Base-by-base conservation (phyloP, 2,797 vertebrate genomes). In the Enteromius trimaculatus region DNA sequence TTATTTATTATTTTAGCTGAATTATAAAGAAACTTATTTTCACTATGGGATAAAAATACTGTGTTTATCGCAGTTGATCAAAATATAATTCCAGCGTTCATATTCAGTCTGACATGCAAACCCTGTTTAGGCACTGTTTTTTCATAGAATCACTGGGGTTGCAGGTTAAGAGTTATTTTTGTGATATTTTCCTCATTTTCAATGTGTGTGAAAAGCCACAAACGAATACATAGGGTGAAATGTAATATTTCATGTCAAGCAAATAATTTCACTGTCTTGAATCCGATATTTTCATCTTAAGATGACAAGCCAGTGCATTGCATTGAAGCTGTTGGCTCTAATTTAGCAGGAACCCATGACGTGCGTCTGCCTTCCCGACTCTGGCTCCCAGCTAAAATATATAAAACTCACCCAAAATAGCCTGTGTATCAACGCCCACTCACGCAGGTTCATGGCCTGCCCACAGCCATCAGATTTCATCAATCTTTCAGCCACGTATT, bases 401-500 rank as follows among this genome's bases (percentile, higher is more conserved):
- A 90, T 76, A 29, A 80, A 90, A 91, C 88, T 86, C 86, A 90
- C 88, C 89, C 87, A 91, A 95, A 93, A 94, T 93, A 94, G 91
- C 87, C 60, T 81, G 84, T 86, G 84, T 88, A 92, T 92, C 87
- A 92, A 89, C 92, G 87, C 87, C 90, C 88, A 89, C 88, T 90
- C 87, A 90, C 91, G 89, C 89, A 92, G 91, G 88, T 92, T 90
- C 87, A 80, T 89, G 90, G 87, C 92, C 88, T 82, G 92, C 91
- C 89, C 79, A 58, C 86, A 90, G 92, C 93, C 92, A 93, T 92
- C 88, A 93, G 89, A 92, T 89, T 91, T 89, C 88, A 95, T 94
- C 93, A 93, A 92, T 94, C 92, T 93, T 93, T 92, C 90, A 92
- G 85, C 87, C 89, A 89, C 87, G 89, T 95, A 95, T 95, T 95